phyloP scores from a whole-genome alignment of 2,888 invertebrate species.

The Drosophila bunnanda region DNA sequence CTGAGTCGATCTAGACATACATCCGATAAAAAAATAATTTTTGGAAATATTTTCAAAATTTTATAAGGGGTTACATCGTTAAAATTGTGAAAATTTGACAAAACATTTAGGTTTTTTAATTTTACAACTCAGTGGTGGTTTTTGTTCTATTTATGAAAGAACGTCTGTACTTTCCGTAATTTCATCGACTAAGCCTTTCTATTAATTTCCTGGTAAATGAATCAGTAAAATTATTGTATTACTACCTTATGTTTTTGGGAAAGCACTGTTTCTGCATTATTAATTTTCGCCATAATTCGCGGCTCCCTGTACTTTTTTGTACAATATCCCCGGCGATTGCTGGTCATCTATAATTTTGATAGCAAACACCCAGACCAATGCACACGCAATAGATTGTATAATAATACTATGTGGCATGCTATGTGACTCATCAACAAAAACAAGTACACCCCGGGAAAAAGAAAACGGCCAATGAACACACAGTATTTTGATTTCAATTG shows the following conservation, averaged over 20 bases:
- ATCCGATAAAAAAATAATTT: too few relatives aligned
- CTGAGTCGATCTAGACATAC: too few relatives aligned
- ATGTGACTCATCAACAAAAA: conserved; percentile 56
- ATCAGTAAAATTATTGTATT: neutral
- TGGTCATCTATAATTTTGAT: conserved; percentile 54
- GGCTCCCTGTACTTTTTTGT: conserved; percentile 26
- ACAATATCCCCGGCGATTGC: conserved; percentile 27
- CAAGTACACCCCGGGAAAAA: conserved; percentile 28
- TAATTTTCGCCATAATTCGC: conserved; percentile 43
- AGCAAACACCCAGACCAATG: conserved; percentile 38
- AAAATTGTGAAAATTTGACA: too few relatives aligned
- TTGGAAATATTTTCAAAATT: too few relatives aligned
- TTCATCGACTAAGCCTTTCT: neutral
- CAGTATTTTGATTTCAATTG: conserved; percentile 24
- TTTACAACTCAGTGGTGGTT: neutral
- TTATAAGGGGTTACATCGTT: too few relatives aligned
- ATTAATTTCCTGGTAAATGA: neutral
- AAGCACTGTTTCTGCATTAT: conserved; percentile 19
- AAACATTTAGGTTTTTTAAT: too few relatives aligned
- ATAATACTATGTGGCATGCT: conserved; percentile 38
- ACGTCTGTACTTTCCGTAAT: neutral
- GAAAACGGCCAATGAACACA: conserved; percentile 22
- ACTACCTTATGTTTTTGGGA: conserved; percentile 1
- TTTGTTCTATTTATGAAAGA: neutral
- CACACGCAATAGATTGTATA: conserved; percentile 59